These are phyloP conservation scores for Falco columbarius DNA, from an alignment of 2,797 vertebrate species.

Conservation along the genomic window DNA sequence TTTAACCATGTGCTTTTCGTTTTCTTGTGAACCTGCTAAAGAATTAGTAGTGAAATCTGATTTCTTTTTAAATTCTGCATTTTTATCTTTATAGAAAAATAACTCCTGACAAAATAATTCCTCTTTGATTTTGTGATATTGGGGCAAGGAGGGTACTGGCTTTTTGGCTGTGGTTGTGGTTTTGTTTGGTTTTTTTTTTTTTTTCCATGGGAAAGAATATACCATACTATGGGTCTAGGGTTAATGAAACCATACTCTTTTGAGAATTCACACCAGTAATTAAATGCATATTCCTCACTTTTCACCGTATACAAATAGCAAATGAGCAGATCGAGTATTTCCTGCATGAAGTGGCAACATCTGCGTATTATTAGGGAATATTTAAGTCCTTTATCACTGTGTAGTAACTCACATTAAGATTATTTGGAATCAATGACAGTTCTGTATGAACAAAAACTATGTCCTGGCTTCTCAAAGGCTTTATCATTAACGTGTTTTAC, in stretches of 20 bases:
- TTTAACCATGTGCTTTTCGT: background rate
- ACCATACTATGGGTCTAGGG: background rate
- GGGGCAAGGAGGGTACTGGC: rapidly evolving
- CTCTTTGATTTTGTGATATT: background rate
- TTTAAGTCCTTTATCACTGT: background rate
- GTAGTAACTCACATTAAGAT: background rate
- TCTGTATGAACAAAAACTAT: background rate
- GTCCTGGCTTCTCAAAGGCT: background rate
- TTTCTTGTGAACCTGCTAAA: background rate
- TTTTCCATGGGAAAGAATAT: background rate
- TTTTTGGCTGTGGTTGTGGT: background rate
- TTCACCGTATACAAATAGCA: background rate
- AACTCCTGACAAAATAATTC: background rate
- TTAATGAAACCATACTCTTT: background rate
- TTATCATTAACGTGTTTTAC: background rate
- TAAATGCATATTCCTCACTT: background rate
- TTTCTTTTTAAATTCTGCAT: background rate
- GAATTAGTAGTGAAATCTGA: background rate
- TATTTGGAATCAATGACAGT: background rate
- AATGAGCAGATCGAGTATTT: background rate
- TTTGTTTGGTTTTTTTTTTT: background rate
- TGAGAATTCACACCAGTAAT: background rate
- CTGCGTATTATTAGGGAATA: background rate
- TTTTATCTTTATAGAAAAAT: background rate
- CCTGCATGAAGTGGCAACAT: slow-evolving; percentile 18